Conservation (phyloP, 2,888 invertebrate genomes). For the Euzetes globulus region DNA sequence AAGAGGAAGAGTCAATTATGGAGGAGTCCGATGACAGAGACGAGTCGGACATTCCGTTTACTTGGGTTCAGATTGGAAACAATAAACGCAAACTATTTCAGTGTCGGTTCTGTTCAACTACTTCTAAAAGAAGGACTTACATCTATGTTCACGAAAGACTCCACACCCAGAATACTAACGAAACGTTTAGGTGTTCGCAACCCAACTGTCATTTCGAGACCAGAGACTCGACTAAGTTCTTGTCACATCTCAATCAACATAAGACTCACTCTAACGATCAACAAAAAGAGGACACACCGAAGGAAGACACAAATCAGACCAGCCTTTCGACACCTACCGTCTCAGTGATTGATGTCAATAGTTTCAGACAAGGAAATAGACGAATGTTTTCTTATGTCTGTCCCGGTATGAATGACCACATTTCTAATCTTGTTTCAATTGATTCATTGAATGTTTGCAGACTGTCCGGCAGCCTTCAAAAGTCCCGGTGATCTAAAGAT, state of each 20-base stretch:
- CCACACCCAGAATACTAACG: constrained; percentile 51
- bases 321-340: not conserved
- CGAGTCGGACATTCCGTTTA: constrained; percentile 46
- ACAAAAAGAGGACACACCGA: not conserved
- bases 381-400: constrained; percentile 38
- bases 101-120: constrained; percentile 74
- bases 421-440: not conserved
- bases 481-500: constrained; percentile 64
- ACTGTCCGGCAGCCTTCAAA: constrained; percentile 75
- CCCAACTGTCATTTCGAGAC: not conserved
- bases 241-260: constrained; percentile 18
- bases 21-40: constrained; percentile 30
- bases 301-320: not conserved
- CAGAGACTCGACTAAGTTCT: not conserved
- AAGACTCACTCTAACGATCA: not conserved
- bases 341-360: constrained; percentile 33
- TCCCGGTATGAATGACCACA: constrained; percentile 20
- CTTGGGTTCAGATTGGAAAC: constrained; percentile 60
- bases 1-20: constrained; percentile 24
- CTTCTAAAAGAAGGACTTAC: constrained; percentile 69
- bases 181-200: constrained; percentile 37
- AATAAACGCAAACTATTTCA: constrained; percentile 72
- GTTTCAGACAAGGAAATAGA: constrained; percentile 31
- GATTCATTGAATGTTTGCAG: constrained; percentile 43
- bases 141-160: constrained; percentile 75